A percentile compares a stretch with the other conserved stretches of the same genome.
Conservation (phyloP, 2,797 vertebrate genomes). For the Masticophis lateralis region DNA sequence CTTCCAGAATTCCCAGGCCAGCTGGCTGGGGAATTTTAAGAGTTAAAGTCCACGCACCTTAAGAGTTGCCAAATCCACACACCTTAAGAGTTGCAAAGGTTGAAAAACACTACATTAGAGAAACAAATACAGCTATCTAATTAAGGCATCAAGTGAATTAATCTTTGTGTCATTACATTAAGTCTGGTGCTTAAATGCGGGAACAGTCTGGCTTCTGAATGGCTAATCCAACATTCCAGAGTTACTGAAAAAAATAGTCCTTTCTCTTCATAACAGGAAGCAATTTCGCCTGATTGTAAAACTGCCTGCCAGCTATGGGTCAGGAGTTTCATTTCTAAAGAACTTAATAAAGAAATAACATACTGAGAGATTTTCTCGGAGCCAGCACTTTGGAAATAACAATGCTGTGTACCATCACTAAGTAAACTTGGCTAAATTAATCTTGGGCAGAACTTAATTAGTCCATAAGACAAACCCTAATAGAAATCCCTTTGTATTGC, state of each 20-base stretch:
- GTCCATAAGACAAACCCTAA: not conserved
- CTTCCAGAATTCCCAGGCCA: not conserved
- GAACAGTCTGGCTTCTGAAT: not conserved
- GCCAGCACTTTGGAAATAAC: not conserved
- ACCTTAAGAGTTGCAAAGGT: not conserved
- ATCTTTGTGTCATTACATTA: slow-evolving; percentile 8
- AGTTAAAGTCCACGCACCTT: not conserved
- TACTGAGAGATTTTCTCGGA: not conserved
- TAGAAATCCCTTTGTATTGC: not conserved
- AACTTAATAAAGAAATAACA: not conserved
- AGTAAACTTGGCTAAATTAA: not conserved
- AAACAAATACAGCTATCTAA: slow-evolving; percentile 11
- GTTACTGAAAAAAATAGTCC: not conserved
- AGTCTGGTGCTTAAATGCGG: slow-evolving; percentile 15
- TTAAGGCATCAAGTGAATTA: slow-evolving; percentile 27
- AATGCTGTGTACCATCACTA: not conserved
- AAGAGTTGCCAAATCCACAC: not conserved
- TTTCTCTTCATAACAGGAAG: not conserved
- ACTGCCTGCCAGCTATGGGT: accelerated
- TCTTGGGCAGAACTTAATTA: not conserved
- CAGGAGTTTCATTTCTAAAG: slow-evolving; percentile 21
- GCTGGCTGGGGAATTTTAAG: not conserved
- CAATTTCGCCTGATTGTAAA: not conserved
- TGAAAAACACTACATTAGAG: not conserved
- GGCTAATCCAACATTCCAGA: not conserved